Percentiles rank a stretch among this genome's conserved stretches.
phyloP scores from a whole-genome alignment of 2,888 invertebrate species.

The Electrophaes corylata region DNA sequence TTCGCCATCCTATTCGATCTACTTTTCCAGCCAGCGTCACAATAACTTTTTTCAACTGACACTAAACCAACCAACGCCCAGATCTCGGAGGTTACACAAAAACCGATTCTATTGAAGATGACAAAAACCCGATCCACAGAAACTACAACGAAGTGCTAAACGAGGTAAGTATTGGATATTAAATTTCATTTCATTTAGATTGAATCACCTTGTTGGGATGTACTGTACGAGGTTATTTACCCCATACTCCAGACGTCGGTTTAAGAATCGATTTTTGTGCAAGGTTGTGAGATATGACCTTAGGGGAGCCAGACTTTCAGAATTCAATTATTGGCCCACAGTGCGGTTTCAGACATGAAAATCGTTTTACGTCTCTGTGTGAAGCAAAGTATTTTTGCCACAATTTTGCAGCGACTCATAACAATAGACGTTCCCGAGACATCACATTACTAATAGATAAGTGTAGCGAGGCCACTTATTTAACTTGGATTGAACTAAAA shows the following conservation, averaged over 20 bases:
- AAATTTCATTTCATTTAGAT: slow-evolving; percentile 26
- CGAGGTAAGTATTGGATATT: slow-evolving; percentile 17
- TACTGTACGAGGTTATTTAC: slow-evolving; percentile 34
- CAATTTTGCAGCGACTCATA: not conserved
- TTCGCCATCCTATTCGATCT: slow-evolving; percentile 54
- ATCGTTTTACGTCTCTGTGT: slow-evolving; percentile 6
- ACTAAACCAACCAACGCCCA: slow-evolving; percentile 42
- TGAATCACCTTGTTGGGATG: slow-evolving; percentile 31
- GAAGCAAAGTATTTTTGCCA: not conserved
- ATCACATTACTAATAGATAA: not conserved
- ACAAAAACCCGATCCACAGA: slow-evolving; percentile 31
- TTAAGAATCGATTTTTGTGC: slow-evolving; percentile 36
- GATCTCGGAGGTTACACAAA: slow-evolving; percentile 38
- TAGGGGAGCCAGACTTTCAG: slow-evolving; percentile 24
- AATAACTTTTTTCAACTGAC: slow-evolving; percentile 48
- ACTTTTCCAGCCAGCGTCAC: slow-evolving; percentile 54
- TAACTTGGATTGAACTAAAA: no score
- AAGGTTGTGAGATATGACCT: slow-evolving; percentile 37
- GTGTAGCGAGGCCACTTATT: not conserved
- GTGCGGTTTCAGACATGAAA: slow-evolving; percentile 10
- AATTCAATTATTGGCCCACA: slow-evolving; percentile 24
- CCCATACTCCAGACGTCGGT: slow-evolving; percentile 36
- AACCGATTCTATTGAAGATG: slow-evolving; percentile 20
- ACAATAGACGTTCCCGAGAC: not conserved
- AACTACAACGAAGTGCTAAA: slow-evolving; percentile 24